Evolutionary conservation across 2,797 vertebrate species (phyloP).

Genomic region (Acestrorhynchus altus): DNA sequence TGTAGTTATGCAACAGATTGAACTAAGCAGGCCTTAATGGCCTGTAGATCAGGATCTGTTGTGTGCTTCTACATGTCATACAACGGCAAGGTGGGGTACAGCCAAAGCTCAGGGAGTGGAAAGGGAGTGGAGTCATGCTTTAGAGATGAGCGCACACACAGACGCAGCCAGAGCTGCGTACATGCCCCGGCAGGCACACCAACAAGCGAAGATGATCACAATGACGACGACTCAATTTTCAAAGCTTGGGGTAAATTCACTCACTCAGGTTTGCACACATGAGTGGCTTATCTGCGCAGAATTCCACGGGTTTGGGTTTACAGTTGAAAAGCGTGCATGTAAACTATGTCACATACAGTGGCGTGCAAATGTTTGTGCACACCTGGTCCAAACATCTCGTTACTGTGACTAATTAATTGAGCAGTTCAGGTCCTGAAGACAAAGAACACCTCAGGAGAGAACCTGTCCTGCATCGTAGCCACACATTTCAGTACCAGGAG

Average conservation of each 20-base stretch:
- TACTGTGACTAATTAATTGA: too few relatives aligned
- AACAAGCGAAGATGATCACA: slow-evolving; percentile 52
- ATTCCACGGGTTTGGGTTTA: not conserved
- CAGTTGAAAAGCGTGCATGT: not conserved
- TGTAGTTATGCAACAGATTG: not conserved
- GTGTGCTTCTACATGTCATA: slow-evolving; percentile 17
- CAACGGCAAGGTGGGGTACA: slow-evolving; percentile 18
- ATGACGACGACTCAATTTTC: slow-evolving; percentile 40
- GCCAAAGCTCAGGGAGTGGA: slow-evolving; percentile 44
- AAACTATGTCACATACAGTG: too few relatives aligned
- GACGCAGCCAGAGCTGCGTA: slow-evolving; percentile 38
- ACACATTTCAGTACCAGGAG: too few relatives aligned
- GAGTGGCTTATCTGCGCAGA: not conserved
- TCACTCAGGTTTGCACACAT: slow-evolving; percentile 27
- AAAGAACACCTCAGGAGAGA: too few relatives aligned
- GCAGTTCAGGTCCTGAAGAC: too few relatives aligned
- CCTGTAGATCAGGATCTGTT: slow-evolving; percentile 44
- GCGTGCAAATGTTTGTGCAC: too few relatives aligned
- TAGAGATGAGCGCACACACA: slow-evolving; percentile 64
- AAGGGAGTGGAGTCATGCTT: slow-evolving; percentile 58
- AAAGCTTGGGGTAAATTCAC: slow-evolving; percentile 7
- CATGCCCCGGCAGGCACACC: slow-evolving; percentile 69
- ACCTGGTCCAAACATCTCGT: too few relatives aligned
- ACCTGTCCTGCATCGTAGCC: too few relatives aligned
- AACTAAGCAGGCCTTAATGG: not conserved